These are phyloP conservation scores for Brachylomia viminalis DNA, from an alignment of 2,888 invertebrate genomes.

Conservation along the genomic window DNA sequence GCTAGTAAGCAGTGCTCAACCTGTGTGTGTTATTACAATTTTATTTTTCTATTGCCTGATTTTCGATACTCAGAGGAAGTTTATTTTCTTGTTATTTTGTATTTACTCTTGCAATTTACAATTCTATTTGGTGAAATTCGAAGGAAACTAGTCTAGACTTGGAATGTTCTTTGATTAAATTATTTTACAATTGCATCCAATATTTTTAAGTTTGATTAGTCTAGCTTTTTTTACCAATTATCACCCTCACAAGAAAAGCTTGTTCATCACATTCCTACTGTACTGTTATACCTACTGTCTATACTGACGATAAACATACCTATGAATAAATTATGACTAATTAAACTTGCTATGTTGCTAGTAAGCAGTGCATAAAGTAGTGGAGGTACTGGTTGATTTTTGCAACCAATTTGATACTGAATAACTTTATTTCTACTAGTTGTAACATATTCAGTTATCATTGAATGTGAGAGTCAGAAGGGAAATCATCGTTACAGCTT, in stretches of 20 bases:
- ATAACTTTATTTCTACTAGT: too few relatives aligned
- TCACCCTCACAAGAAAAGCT: background rate
- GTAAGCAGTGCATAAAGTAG: background rate
- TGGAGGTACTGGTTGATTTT: too few relatives aligned
- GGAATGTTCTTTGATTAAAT: constrained; percentile 22
- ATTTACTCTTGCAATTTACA: background rate
- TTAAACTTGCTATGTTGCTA: background rate
- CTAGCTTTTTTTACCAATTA: background rate
- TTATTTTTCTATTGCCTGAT: background rate
- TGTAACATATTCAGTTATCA: too few relatives aligned
- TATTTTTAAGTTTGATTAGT: background rate
- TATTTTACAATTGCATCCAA: background rate
- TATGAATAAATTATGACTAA: background rate
- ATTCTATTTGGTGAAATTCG: background rate
- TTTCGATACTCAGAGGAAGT: too few relatives aligned
- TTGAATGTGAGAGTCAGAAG: too few relatives aligned
- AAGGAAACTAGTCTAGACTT: background rate
- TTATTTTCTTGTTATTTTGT: background rate
- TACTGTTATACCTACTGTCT: background rate
- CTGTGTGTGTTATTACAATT: background rate
- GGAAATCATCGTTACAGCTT: too few relatives aligned
- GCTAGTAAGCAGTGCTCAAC: background rate
- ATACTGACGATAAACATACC: background rate
- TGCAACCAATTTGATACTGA: too few relatives aligned
- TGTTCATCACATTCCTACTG: background rate